Evolutionary conservation across 2,797 vertebrate species (phyloP), one percentile per base, ranked within the genome.

Genomic region (Garrulus glandarius): DNA sequence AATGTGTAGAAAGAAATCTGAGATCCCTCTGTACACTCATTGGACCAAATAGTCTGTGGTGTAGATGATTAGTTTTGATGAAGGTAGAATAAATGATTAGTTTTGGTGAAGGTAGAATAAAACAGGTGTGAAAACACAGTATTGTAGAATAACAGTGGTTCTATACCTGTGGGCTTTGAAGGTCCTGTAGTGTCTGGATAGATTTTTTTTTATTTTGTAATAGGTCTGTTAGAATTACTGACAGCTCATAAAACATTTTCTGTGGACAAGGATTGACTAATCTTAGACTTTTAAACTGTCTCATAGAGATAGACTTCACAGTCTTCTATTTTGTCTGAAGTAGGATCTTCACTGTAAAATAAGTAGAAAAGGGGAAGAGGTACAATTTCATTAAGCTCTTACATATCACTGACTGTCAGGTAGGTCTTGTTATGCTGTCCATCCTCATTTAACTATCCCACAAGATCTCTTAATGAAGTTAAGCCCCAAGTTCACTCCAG

Each of bases 391-490:
- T 97, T 97, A 97, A 96, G 97, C 93, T 82, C 96, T 91, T 87
- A 96, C 97, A 78, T 96, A 96, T 97, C 98, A 96, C 87, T 97
- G 97, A 94, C 98, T 98, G 98, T 98, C 98, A 98, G 98, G 98
- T 98, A 97, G 97, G 97, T 96, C 98, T 98, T 98, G 98, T 98
- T 98, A 98, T 81, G 94, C 97, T 98, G 98, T 99, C 99, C 98
- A 98, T 99, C 98, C 98, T 98, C 98, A 98, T 99, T 98, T 98
- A 98, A 98, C 98, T 98, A 98, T 98, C 98, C 98, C 97, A 98
- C 98, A 98, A 99, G 98, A 99, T 99, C 98, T 98, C 98, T 98
- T 99, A 99, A 99, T 99, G 99, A 99, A 99, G 99, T 99, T 99
- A 98, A 98, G 99, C 98, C 99, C 99, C 97, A 98, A 98, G 99